These are phyloP conservation scores for Drosophila mimica DNA, from an alignment of 2,888 invertebrate species.

Conservation along the genomic window DNA sequence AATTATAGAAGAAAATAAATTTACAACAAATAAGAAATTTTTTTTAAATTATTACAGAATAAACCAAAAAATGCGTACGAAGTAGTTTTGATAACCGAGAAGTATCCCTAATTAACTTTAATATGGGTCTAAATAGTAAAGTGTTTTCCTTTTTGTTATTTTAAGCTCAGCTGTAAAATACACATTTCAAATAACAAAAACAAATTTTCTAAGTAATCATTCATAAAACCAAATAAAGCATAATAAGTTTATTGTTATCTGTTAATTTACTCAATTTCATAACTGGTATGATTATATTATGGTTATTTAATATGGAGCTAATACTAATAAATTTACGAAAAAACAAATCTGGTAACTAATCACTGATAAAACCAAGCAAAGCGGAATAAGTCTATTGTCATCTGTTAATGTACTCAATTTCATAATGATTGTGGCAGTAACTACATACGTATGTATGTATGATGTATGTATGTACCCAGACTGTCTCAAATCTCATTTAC, in stretches of 20 bases:
- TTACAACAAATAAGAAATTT: neutral
- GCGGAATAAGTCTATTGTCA: neutral
- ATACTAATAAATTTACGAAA: neutral
- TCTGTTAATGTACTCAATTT: conserved; percentile 1
- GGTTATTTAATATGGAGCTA: neutral
- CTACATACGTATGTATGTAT: neutral
- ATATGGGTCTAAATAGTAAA: neutral
- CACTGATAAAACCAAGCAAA: neutral
- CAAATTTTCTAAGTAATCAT: neutral
- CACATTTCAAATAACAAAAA: neutral
- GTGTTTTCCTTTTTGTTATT: neutral
- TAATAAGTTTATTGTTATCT: neutral
- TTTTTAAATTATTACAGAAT: neutral
- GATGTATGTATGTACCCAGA: conserved; percentile 3
- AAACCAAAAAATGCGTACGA: neutral
- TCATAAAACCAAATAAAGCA: neutral
- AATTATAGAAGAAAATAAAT: neutral
- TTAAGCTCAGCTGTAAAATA: neutral
- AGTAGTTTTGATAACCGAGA: neutral
- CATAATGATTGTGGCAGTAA: conserved; percentile 7
- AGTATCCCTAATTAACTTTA: neutral
- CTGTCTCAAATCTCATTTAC: conserved; percentile 18
- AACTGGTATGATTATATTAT: neutral
- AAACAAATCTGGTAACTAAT: neutral
- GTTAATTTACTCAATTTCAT: neutral